Percentiles rank a stretch among this genome's conserved stretches.
These are phyloP conservation scores for Loxodonta africana DNA, from an alignment of 2,113 vertebrate species.

Conservation along the genomic window DNA sequence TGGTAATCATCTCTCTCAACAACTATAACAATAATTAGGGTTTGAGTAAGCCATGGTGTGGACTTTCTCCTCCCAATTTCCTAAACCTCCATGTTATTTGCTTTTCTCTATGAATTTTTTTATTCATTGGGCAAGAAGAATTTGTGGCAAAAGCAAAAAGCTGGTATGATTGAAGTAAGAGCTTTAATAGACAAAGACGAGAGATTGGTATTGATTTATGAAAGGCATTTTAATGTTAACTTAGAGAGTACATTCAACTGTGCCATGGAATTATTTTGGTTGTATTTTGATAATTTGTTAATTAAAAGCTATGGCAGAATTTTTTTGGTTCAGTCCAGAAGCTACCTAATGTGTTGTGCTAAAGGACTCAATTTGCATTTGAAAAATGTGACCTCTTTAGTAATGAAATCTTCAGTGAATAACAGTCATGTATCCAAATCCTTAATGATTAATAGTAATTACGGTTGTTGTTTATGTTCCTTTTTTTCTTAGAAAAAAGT, in stretches of 20 bases:
- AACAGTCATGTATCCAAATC: not conserved
- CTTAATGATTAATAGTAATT: constrained; percentile 12
- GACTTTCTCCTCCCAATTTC: not conserved
- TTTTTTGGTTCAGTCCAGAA: constrained; percentile 56
- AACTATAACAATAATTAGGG: not conserved
- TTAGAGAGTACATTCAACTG: not conserved
- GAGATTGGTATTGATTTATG: not conserved
- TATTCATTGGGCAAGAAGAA: not conserved
- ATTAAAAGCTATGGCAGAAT: constrained; percentile 18
- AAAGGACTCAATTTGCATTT: not conserved
- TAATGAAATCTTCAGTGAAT: not conserved
- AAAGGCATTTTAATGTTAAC: constrained; percentile 7
- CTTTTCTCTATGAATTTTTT: constrained; percentile 9
- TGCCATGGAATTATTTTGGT: not conserved
- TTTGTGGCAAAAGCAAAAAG: not conserved
- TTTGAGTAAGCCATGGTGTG: not conserved
- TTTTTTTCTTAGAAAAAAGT: constrained; percentile 89
- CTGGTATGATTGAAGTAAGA: not conserved
- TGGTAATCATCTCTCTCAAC: not conserved
- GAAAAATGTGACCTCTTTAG: not conserved
- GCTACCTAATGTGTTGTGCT: not conserved
- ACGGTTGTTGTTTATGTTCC: not conserved
- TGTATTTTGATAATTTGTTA: constrained; percentile 35
- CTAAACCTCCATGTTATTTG: not conserved
- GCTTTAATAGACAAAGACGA: not conserved